A percentile compares a stretch with the other conserved stretches of the same genome.
phyloP scores from a whole-genome alignment of 2,113 vertebrate species.

The Sphaerodactylus townsendi region DNA sequence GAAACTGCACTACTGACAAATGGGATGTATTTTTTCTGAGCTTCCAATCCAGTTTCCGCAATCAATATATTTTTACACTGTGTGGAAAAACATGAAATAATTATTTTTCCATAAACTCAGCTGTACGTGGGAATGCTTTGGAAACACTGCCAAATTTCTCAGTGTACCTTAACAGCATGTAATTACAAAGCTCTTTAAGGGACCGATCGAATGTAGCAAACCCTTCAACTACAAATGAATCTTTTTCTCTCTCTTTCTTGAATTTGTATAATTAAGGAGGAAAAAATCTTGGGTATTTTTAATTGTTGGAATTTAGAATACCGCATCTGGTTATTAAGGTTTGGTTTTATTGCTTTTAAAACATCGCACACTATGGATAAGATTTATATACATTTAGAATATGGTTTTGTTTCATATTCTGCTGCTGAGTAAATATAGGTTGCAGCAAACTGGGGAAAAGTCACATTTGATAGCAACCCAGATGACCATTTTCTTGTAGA shows the following conservation, averaged over 20 bases:
- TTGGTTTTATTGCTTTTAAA: constrained; percentile 31
- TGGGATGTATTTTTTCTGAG: neutral
- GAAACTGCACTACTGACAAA: neutral
- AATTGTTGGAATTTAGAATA: constrained; percentile 39
- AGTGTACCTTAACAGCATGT: neutral
- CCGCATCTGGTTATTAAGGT: constrained; percentile 23
- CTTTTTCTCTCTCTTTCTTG: constrained; percentile 20
- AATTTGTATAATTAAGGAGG: constrained; percentile 34
- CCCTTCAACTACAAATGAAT: neutral
- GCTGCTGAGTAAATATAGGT: neutral
- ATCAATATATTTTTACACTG: neutral
- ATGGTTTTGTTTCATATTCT: constrained; percentile 12
- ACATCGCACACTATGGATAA: constrained; percentile 13
- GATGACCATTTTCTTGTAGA: too few species aligned
- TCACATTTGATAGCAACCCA: too few species aligned
- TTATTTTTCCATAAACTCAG: neutral
- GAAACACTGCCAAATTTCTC: constrained; percentile 15
- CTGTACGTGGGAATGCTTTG: neutral
- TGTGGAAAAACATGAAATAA: neutral
- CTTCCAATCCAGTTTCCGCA: neutral
- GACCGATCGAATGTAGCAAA: constrained; percentile 11
- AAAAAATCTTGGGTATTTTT: constrained; percentile 26
- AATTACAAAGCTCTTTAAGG: constrained; percentile 45
- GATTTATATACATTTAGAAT: constrained; percentile 16
- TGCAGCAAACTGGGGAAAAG: neutral